phyloP scores from a whole-genome alignment of 1,140 invertebrate species.

The Polypedilum vanderplanki region DNA sequence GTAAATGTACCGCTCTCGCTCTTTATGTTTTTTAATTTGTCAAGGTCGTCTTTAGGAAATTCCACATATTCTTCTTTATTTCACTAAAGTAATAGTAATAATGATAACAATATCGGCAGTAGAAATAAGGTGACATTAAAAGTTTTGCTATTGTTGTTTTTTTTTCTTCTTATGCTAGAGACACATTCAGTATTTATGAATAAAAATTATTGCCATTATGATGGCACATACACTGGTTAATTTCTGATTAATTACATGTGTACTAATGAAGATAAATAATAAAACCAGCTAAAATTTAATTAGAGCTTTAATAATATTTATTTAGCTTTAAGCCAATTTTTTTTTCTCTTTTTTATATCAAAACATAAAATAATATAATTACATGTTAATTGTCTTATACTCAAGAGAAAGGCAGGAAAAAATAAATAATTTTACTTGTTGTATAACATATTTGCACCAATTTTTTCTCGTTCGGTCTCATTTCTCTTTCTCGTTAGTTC shows the following conservation, averaged over 20 bases:
- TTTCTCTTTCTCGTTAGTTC: not conserved
- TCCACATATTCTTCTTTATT: not conserved
- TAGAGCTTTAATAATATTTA: not conserved
- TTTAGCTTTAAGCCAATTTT: not conserved
- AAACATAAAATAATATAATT: not conserved
- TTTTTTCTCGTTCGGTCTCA: not conserved
- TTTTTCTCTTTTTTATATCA: not conserved
- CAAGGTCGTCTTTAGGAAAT: constrained; percentile 3
- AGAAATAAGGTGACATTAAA: no score
- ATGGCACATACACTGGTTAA: no score
- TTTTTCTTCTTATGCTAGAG: no score
- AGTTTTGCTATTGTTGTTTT: no score
- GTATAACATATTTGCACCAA: no score
- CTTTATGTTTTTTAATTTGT: not conserved
- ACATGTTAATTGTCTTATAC: not conserved
- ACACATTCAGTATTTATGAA: no score
- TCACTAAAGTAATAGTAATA: no score
- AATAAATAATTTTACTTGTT: not conserved
- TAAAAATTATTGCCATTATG: no score
- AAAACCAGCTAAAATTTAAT: no score
- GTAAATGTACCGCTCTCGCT: not conserved
- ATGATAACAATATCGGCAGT: no score
- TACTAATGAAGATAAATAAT: no score
- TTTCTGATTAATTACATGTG: no score
- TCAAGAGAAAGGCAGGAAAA: not conserved